Evolutionary conservation across 2,113 vertebrate genomes (phyloP).

Genomic region (Lagopus muta): DNA sequence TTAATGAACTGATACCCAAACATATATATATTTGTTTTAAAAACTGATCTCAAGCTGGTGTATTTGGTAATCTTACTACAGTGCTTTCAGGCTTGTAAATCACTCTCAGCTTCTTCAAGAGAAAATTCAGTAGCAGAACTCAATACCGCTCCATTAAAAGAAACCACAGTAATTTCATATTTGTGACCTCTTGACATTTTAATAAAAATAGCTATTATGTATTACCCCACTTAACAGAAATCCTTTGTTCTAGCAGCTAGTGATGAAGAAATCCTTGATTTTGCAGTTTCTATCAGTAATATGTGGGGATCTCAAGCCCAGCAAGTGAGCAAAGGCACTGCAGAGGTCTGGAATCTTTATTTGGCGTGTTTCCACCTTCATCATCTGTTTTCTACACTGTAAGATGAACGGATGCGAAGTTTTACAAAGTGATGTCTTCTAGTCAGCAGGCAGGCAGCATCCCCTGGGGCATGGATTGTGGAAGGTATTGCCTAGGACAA

Average conservation of each 20-base stretch:
- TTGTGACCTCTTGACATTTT: background rate
- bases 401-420: background rate
- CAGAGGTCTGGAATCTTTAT: background rate
- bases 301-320: background rate
- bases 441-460: background rate
- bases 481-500: background rate
- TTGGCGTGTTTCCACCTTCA: background rate
- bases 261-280: background rate
- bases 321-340: background rate
- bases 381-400: background rate
- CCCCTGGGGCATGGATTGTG: background rate
- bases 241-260: background rate
- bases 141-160: background rate
- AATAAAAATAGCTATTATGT: background rate
- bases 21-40: background rate
- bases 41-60: background rate
- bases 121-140: background rate
- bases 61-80: background rate
- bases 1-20: background rate
- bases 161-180: background rate
- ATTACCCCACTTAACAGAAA: background rate
- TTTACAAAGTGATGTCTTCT: background rate
- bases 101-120: background rate
- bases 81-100: background rate
- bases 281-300: background rate